A percentile compares a stretch with the other conserved stretches of the same genome.
These are phyloP conservation scores for Drosophila paulistorum DNA, from an alignment of 1,140 invertebrate genomes.

Conservation along the genomic window DNA sequence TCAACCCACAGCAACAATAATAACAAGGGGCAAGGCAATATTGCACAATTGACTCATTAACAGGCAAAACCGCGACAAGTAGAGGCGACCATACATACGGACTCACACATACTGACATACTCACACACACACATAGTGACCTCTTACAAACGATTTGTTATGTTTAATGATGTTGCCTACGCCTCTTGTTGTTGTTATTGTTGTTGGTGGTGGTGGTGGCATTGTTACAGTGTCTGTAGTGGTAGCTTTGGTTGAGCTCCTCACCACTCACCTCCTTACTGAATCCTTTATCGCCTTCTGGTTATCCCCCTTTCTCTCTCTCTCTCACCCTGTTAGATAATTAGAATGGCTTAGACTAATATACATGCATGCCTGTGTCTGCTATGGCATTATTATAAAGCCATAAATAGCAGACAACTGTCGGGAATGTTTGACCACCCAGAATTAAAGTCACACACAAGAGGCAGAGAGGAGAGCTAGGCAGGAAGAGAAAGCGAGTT, in stretches of 20 bases:
- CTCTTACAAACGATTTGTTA: constrained; percentile 45
- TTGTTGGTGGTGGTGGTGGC: neutral
- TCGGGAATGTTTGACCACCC: constrained; percentile 32
- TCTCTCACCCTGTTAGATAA: constrained; percentile 30
- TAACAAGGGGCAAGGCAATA: constrained; percentile 32
- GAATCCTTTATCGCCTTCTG: constrained; percentile 2
- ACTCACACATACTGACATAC: constrained; percentile 11
- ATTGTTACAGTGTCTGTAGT: neutral
- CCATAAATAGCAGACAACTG: constrained; percentile 47
- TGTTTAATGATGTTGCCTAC: constrained; percentile 64
- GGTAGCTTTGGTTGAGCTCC: constrained; percentile 20
- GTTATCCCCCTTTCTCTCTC: neutral
- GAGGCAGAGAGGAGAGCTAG: neutral
- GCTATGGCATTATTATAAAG: constrained; percentile 32
- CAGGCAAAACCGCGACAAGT: constrained; percentile 75
- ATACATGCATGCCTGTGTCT: constrained; percentile 25
- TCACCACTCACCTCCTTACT: constrained; percentile 6
- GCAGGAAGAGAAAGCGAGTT: constrained; percentile 36
- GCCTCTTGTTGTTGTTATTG: neutral
- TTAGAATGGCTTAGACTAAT: constrained; percentile 54
- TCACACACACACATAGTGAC: neutral
- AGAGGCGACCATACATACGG: constrained; percentile 34
- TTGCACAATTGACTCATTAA: constrained; percentile 78
- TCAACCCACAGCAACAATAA: constrained; percentile 34
- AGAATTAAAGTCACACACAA: no score